Evolutionary conservation across 1,140 invertebrate species (phyloP).

Genomic region (Formica exsecta): DNA sequence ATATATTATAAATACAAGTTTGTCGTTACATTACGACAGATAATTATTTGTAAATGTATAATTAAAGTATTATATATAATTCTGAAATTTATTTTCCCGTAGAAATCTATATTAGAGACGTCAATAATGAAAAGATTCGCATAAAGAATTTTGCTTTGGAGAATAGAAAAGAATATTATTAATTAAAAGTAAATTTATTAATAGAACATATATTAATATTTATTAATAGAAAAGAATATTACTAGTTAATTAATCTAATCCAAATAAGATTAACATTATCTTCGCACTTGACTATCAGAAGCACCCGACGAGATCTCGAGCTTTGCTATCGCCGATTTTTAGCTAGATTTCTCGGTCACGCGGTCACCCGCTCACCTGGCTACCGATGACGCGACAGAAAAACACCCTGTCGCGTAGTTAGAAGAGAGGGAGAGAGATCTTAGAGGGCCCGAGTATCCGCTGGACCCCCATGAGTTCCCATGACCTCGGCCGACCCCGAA

Average conservation of each 20-base stretch:
- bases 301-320: background rate
- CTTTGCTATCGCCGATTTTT: slow-evolving; percentile 28
- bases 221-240: background rate
- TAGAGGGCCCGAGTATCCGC: slow-evolving; percentile 50
- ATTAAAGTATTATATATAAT: background rate
- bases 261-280: background rate
- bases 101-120: background rate
- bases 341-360: slow-evolving; percentile 36
- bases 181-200: too few species aligned
- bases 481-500: slow-evolving; percentile 81
- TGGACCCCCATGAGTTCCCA: slow-evolving; percentile 86
- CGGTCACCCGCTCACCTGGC: slow-evolving; percentile 79
- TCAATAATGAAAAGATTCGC: background rate
- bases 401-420: slow-evolving; percentile 72
- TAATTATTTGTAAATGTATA: background rate
- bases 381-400: slow-evolving; percentile 67
- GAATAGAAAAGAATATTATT: background rate
- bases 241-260: background rate
- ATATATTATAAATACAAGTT: background rate
- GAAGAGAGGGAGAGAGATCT: slow-evolving; percentile 35
- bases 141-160: background rate
- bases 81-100: background rate
- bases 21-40: background rate
- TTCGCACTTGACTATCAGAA: background rate
- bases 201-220: too few species aligned